A percentile compares a stretch with the other conserved stretches of the same genome.
These are phyloP conservation scores for Stenopsyche tienmushanensis DNA, from an alignment of 1,140 invertebrate genomes.

Conservation along the genomic window DNA sequence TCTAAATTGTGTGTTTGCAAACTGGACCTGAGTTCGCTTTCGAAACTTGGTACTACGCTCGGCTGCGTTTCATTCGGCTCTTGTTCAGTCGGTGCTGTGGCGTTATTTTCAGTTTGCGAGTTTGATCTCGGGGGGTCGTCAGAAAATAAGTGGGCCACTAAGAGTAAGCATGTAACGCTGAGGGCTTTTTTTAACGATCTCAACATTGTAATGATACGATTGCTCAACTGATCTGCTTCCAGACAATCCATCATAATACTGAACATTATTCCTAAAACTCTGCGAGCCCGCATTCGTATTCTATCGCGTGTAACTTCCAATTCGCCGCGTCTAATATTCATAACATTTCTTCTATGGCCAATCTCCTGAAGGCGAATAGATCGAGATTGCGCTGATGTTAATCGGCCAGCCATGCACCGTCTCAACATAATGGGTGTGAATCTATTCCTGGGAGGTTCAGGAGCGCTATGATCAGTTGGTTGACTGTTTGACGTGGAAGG, in stretches of 20 bases:
- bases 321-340: constrained; percentile 44
- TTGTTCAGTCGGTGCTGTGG: not conserved
- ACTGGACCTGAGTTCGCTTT: not conserved
- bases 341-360: constrained; percentile 12
- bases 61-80: not conserved
- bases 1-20: not conserved
- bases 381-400: not conserved
- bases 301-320: constrained; percentile 51
- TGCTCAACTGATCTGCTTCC: constrained; percentile 50
- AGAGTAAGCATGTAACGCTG: constrained; percentile 52
- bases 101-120: not conserved
- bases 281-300: constrained; percentile 53
- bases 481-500: not conserved
- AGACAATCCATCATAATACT: constrained; percentile 56
- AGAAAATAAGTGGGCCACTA: constrained; percentile 46
- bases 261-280: constrained; percentile 54
- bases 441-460: not conserved
- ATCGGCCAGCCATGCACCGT: not conserved
- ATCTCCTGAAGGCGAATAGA: constrained; percentile 5
- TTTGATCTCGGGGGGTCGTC: not conserved
- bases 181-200: constrained; percentile 52
- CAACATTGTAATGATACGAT: constrained; percentile 53
- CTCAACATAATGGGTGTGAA: not conserved
- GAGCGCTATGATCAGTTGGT: not conserved
- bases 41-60: not conserved